These are phyloP conservation scores for Halcyon leucocephala DNA, from an alignment of 2,797 vertebrate genomes.

Conservation along the genomic window DNA sequence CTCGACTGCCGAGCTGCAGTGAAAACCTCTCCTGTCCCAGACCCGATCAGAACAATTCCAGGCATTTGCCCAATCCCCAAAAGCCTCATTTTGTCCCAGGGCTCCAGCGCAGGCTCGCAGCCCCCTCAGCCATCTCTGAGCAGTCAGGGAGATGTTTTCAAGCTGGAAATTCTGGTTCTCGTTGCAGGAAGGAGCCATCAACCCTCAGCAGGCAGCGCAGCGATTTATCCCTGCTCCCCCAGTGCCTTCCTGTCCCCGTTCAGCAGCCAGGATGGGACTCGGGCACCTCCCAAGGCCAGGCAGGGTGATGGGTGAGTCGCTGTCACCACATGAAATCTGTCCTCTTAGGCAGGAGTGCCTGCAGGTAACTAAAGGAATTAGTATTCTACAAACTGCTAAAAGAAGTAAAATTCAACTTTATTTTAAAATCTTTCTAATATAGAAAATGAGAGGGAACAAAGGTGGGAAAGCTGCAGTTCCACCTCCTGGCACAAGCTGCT, in stretches of 20 bases:
- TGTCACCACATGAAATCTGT: fast-evolving
- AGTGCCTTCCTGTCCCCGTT: not conserved
- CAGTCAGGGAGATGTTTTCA: not conserved
- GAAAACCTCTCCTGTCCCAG: not conserved
- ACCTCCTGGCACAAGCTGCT: constrained; percentile 13
- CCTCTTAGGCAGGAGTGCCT: not conserved
- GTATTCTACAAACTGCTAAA: not conserved
- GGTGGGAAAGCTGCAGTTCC: not conserved
- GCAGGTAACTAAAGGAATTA: not conserved
- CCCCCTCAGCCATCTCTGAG: not conserved
- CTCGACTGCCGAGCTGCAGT: not conserved
- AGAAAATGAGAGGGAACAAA: constrained; percentile 36
- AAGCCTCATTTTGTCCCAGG: not conserved
- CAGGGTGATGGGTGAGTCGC: not conserved
- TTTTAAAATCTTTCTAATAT: constrained; percentile 55
- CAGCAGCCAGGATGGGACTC: not conserved
- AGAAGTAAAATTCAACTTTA: constrained; percentile 44
- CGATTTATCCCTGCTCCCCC: not conserved
- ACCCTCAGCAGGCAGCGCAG: not conserved
- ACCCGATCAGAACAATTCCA: not conserved
- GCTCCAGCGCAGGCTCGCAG: not conserved
- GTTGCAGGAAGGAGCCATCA: not conserved
- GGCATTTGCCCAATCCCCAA: not conserved
- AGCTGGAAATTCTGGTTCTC: not conserved
- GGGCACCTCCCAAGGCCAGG: too few relatives aligned